Evolutionary conservation across 1,140 invertebrate genomes (phyloP).

Genomic region (Whitmania pigra): DNA sequence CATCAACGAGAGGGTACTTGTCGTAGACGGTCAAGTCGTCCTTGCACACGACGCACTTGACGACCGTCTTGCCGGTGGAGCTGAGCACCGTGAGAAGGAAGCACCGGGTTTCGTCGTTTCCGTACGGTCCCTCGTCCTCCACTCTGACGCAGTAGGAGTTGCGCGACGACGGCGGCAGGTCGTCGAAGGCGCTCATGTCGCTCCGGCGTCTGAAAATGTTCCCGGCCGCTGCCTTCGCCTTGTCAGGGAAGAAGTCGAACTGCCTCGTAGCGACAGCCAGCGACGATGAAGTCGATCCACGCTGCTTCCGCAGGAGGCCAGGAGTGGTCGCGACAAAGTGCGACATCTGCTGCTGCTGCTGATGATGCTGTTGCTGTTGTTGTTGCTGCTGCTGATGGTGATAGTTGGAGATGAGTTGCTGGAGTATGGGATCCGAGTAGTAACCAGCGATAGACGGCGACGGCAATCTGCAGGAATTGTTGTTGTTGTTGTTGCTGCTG

Average conservation of each 20-base stretch:
- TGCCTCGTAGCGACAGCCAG: conserved; percentile 51
- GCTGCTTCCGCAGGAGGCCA: background rate
- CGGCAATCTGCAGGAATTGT: conserved; percentile 39
- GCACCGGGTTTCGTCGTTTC: conserved; percentile 76
- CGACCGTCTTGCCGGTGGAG: conserved; percentile 27
- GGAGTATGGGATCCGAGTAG: conserved; percentile 41
- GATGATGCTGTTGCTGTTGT: conserved; percentile 6
- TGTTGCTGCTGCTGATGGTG: conserved; percentile 16
- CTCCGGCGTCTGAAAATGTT: conserved; percentile 53
- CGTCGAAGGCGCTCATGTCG: conserved; percentile 88
- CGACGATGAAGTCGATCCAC: conserved; percentile 25
- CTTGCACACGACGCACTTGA: conserved; percentile 62
- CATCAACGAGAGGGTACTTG: conserved; percentile 76
- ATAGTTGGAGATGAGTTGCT: conserved; percentile 49
- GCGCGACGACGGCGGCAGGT: conserved; percentile 78
- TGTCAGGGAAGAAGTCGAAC: conserved; percentile 64
- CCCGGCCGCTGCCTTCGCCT: conserved; percentile 26
- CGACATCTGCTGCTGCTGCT: conserved; percentile 24
- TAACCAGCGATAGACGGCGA: conserved; percentile 54
- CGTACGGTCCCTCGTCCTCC: conserved; percentile 89
- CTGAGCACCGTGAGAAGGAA: conserved; percentile 38
- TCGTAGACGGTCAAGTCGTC: conserved; percentile 81
- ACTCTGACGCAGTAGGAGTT: conserved; percentile 68
- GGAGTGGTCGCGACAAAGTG: too few species aligned
- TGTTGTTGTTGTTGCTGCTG: conserved; percentile 7